Evolutionary conservation across 2,888 invertebrate genomes (phyloP).

Genomic region (Lagria hirta): DNA sequence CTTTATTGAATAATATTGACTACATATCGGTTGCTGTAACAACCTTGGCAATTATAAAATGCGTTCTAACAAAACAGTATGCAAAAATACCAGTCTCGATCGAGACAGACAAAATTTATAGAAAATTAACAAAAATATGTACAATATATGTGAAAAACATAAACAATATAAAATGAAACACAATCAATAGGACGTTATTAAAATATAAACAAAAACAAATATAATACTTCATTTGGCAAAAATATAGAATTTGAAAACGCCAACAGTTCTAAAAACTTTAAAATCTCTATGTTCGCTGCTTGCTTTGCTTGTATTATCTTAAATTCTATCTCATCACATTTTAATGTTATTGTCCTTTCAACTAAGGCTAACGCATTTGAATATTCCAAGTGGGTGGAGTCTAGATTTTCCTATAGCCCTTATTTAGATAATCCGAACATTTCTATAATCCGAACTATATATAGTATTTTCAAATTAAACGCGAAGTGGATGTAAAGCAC

Average conservation of each 20-base stretch:
- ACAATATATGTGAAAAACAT: no score
- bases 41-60: no score
- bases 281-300: constrained; percentile 15
- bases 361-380: constrained; percentile 29
- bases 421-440: no score
- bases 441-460: no score
- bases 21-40: constrained; percentile 29
- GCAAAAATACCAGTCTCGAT: no score
- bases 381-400: no score
- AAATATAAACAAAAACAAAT: constrained; percentile 10
- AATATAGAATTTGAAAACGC: constrained; percentile 18
- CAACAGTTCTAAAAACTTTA: neutral
- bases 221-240: constrained; percentile 21
- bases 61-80: no score
- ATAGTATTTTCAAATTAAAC: no score
- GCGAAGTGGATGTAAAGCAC: neutral
- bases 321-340: constrained; percentile 24
- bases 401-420: no score
- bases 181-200: constrained; percentile 20
- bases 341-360: constrained; percentile 33
- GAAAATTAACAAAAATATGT: no score
- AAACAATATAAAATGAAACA: no score
- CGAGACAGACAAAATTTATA: no score
- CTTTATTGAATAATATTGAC: constrained; percentile 36
- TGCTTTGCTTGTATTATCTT: constrained; percentile 8